phyloP scores from a whole-genome alignment of 2,113 vertebrate genomes.

The Sclerurus mexicanus region DNA sequence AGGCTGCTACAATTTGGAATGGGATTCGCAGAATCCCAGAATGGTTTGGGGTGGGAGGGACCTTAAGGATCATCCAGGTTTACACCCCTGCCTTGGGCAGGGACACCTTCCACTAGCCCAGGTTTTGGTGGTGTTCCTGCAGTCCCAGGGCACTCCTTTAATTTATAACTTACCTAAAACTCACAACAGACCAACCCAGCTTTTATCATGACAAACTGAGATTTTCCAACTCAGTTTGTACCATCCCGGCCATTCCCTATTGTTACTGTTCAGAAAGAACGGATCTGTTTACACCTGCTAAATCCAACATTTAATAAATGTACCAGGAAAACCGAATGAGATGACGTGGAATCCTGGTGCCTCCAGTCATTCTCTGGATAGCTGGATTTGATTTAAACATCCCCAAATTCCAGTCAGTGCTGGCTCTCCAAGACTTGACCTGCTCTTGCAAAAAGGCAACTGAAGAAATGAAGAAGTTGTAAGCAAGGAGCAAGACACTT shows the following conservation, averaged over 20 bases:
- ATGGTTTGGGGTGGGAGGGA: neutral
- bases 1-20: neutral
- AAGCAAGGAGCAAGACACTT: neutral
- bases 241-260: no score
- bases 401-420: neutral
- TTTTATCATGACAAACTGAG: neutral
- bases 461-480: neutral
- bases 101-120: fast-evolving
- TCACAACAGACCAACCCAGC: neutral
- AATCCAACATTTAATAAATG: neutral
- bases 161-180: neutral
- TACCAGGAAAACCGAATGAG: neutral
- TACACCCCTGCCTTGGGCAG: neutral
- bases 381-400: neutral
- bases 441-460: neutral
- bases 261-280: neutral
- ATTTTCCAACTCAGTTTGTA: neutral
- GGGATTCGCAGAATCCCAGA: neutral
- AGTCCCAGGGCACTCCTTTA: neutral
- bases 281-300: neutral
- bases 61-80: neutral
- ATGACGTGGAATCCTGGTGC: neutral
- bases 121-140: neutral
- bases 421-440: neutral
- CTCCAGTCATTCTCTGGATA: neutral